A percentile compares a stretch with the other conserved stretches of the same genome.
These are phyloP conservation scores for Aphidius gifuensis DNA, from an alignment of 1,140 invertebrate genomes.

Conservation along the genomic window DNA sequence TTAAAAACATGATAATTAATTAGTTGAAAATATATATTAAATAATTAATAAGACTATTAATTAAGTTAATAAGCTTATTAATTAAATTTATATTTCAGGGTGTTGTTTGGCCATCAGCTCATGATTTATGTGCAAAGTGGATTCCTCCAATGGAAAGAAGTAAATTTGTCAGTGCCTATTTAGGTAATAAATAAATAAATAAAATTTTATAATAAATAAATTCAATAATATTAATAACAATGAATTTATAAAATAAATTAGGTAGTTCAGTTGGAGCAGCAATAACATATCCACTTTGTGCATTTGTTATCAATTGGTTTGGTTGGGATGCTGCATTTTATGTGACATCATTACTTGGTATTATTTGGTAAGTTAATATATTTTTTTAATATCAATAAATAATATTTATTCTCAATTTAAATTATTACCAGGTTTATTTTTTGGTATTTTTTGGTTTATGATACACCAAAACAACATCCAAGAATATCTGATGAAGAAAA, in stretches of 20 bases:
- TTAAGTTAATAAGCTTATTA: constrained; percentile 50
- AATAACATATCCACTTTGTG: constrained; percentile 68
- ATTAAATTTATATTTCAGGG: constrained; percentile 63
- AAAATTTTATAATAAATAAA: too few species aligned
- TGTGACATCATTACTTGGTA: constrained; percentile 62
- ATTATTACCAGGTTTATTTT: constrained; percentile 40
- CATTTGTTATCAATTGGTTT: constrained; percentile 60
- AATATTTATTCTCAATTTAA: constrained; percentile 1
- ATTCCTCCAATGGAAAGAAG: constrained; percentile 77
- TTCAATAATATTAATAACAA: too few species aligned
- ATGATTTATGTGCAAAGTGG: constrained; percentile 79
- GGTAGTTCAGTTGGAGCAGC: constrained; percentile 70
- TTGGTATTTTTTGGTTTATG: constrained; percentile 62
- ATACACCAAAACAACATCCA: constrained; percentile 67
- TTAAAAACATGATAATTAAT: neutral
- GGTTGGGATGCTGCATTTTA: constrained; percentile 80
- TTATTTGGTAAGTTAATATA: constrained; percentile 60
- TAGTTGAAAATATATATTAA: too few species aligned
- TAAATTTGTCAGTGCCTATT: constrained; percentile 68
- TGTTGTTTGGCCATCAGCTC: constrained; percentile 78
- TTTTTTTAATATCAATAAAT: neutral
- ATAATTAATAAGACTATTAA: constrained; percentile 25
- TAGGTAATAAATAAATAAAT: constrained; percentile 55
- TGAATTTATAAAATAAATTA: constrained; percentile 31
- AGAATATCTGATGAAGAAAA: constrained; percentile 65